These are phyloP conservation scores for Chaitophorus viminalis DNA, from an alignment of 2,888 invertebrate genomes.

Conservation along the genomic window DNA sequence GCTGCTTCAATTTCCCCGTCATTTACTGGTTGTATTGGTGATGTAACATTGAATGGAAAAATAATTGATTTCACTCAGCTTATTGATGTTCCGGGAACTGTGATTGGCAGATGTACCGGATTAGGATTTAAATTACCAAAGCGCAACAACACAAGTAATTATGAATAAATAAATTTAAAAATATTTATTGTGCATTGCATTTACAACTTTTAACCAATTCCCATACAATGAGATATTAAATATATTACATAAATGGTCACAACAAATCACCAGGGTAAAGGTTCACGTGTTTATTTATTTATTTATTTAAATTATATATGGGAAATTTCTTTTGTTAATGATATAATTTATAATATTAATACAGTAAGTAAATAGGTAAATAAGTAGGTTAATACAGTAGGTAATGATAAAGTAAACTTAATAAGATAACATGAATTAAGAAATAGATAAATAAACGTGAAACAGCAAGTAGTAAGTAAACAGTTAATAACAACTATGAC, in stretches of 20 bases:
- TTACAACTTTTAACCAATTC: neutral
- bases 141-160: conserved; percentile 22
- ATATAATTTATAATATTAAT: too few species aligned
- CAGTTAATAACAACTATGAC: too few species aligned
- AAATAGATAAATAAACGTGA: too few species aligned
- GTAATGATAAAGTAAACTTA: too few species aligned
- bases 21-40: conserved; percentile 92
- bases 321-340: too few species aligned
- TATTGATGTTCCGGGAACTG: conserved; percentile 72
- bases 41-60: conserved; percentile 87
- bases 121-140: conserved; percentile 65
- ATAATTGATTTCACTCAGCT: conserved; percentile 81
- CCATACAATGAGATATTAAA: neutral
- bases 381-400: too few species aligned
- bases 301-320: too few species aligned
- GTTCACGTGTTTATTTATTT: too few species aligned
- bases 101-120: conserved; percentile 73
- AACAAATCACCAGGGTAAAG: neutral
- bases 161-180: neutral
- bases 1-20: conserved; percentile 71
- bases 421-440: too few species aligned
- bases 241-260: neutral
- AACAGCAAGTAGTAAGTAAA: too few species aligned
- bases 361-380: too few species aligned
- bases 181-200: neutral